Evolutionary conservation across 2,888 invertebrate genomes (phyloP), one percentile per base, ranked within the genome.

Genomic region (Alentia gelatinosa): DNA sequence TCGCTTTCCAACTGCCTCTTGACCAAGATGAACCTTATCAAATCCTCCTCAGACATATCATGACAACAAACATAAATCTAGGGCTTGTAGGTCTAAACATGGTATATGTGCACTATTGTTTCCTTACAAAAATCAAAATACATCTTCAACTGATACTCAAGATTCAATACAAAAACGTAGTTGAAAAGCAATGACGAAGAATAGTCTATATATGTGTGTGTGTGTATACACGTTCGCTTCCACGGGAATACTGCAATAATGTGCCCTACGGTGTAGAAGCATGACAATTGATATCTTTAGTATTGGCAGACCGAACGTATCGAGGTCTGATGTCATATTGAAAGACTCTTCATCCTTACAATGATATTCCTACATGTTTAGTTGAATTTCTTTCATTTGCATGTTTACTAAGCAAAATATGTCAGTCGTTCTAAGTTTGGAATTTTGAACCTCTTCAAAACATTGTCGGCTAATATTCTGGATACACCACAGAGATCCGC

Each of bases 41-140:
- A n/a, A n/a, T 12, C 56, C n/a, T 56, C 56, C 56, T n/a, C 56
- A 56, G 68, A 30, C 68, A 68, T 30, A 26, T 47, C 4, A 68
- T 68, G n/a, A 68, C 68, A 68, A 68, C 68, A 68, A 68, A 68
- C 68, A 68, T 1, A 68, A 68, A 26, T 56, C 56, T 56, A n/a
- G 56, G 19, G n/a, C 12, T n/a, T 56, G n/a, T 56, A 56, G n/a
- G n/a, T 56, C 56, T 56, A 56, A 19, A 56, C n/a, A 56, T 56
- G 56, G 56, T n/a, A 56, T 56, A n/a, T 26, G 63, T 47, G n/a
- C n/a, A 68, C 68, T 30, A 68, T 68, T 68, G 68, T 30, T 30
- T 68, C 33, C 68, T n/a, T 68, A 68, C 68, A 68, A 68, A 47
- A 68, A 68, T 30, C 33, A 26, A 68, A n/a, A 68, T 26, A 68